Evolutionary conservation across 2,113 vertebrate genomes (phyloP).

Genomic region (Herpetotheres cachinnans): DNA sequence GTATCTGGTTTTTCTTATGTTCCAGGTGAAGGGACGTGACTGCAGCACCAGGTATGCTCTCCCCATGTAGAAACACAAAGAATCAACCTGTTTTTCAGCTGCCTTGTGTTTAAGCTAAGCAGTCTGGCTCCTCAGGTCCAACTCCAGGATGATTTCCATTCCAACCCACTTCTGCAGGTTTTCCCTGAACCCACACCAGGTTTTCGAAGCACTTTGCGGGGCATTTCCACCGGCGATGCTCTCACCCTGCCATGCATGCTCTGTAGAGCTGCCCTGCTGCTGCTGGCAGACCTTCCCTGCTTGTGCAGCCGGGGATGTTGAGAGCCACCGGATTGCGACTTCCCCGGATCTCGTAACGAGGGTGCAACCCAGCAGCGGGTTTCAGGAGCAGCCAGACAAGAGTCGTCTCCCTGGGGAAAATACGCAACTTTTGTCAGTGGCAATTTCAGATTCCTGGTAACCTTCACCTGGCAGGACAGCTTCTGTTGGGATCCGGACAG

Average conservation of each 20-base stretch:
- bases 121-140: background rate
- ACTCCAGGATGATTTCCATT: background rate
- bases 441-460: background rate
- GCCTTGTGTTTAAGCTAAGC: background rate
- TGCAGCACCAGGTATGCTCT: background rate
- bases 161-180: background rate
- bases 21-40: background rate
- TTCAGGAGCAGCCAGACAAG: too few relatives aligned
- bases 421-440: background rate
- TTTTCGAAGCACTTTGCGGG: background rate
- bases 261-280: rapidly evolving
- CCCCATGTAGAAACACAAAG: rapidly evolving
- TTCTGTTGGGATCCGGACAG: too few relatives aligned
- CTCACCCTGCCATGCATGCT: background rate
- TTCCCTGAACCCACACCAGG: background rate
- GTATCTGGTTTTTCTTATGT: background rate
- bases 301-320: background rate
- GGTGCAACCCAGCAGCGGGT: rapidly evolving
- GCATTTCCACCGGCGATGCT: rapidly evolving
- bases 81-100: background rate
- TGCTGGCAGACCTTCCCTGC: background rate
- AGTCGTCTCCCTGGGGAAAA: background rate
- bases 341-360: background rate
- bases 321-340: background rate
- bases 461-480: background rate